A percentile compares a stretch with the other conserved stretches of the same genome.
These are phyloP conservation scores for Tragelaphus buxtoni DNA, from an alignment of 2,113 vertebrate genomes.

Conservation along the genomic window DNA sequence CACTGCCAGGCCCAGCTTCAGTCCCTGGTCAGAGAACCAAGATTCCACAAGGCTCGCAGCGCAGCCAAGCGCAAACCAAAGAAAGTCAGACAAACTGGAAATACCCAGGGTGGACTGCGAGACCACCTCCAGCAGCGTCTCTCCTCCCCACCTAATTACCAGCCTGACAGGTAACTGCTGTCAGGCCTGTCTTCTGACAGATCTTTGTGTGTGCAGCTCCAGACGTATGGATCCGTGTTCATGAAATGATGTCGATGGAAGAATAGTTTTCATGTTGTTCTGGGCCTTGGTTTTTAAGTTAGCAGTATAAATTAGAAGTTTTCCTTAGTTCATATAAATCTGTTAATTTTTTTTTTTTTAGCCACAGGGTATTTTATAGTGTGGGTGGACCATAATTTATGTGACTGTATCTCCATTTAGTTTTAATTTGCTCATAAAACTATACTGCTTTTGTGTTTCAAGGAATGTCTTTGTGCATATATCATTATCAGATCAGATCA, in stretches of 20 bases:
- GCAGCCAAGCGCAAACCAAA: background rate
- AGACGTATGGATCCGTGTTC: background rate
- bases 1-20: background rate
- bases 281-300: background rate
- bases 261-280: background rate
- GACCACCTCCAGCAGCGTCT: background rate
- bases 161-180: background rate
- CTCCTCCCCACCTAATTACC: background rate
- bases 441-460: background rate
- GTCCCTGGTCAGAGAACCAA: background rate
- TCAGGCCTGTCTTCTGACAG: background rate
- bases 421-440: background rate
- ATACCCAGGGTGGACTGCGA: background rate
- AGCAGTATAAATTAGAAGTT: background rate
- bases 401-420: background rate
- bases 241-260: background rate
- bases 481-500: background rate
- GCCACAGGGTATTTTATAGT: background rate
- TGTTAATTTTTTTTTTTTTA: background rate
- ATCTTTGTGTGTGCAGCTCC: background rate
- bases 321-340: background rate
- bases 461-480: background rate
- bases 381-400: background rate
- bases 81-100: background rate
- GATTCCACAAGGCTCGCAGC: accelerated